Percentiles rank a stretch among this genome's conserved stretches.
Conservation (phyloP, 1,140 invertebrate species). For the Cylas formicarius region DNA sequence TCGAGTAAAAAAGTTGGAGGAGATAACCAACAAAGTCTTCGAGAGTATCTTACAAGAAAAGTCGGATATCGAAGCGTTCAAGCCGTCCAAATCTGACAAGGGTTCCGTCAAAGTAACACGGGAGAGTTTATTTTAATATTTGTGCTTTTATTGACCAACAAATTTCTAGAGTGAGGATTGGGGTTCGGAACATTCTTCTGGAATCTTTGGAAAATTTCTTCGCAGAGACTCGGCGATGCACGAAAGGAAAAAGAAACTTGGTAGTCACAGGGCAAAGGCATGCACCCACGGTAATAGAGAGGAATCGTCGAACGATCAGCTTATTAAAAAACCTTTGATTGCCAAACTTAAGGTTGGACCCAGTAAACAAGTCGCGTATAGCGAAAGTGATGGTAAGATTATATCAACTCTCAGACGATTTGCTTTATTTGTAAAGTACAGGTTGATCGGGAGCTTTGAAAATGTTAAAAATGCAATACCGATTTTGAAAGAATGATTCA, state of each 20-base stretch:
- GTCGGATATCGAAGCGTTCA: conserved; percentile 42
- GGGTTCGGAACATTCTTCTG: conserved; percentile 63
- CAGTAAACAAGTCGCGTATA: conserved; percentile 57
- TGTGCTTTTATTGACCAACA: neutral
- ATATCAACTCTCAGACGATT: neutral
- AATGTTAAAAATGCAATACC: neutral
- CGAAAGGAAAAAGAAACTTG: conserved; percentile 35
- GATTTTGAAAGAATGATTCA: too few species aligned
- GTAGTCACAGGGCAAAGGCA: conserved; percentile 31
- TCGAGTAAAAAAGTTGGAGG: conserved; percentile 51
- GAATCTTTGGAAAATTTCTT: conserved; percentile 61
- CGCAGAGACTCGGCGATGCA: conserved; percentile 53
- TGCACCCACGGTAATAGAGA: conserved; percentile 30
- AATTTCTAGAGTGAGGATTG: conserved; percentile 62
- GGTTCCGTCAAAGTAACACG: conserved; percentile 55
- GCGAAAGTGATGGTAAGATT: conserved; percentile 59
- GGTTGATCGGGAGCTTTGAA: neutral
- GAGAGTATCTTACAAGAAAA: conserved; percentile 70
- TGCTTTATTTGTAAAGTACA: neutral
- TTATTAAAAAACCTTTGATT: conserved; percentile 56
- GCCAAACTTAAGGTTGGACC: conserved; percentile 62
- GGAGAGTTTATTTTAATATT: neutral
- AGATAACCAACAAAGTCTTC: conserved; percentile 79
- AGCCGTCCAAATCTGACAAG: conserved; percentile 43
- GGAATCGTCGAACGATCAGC: conserved; percentile 15